Conservation (phyloP, 2,888 invertebrate species). For the Cantharis rustica region DNA sequence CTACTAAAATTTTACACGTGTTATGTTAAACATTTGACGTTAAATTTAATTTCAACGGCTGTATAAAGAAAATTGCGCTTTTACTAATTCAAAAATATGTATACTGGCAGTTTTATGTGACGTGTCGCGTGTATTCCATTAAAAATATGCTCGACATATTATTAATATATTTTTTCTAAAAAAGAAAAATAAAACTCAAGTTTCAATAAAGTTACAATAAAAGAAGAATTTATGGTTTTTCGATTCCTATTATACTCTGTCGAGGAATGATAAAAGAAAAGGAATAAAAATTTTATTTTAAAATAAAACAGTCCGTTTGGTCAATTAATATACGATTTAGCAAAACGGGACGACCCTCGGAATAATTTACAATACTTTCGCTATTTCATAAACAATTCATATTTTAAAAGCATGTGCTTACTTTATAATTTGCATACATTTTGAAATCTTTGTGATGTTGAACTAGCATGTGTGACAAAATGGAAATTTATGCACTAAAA, state of each 20-base stretch:
- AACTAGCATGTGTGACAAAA: slow-evolving; percentile 11
- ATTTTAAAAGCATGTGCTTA: slow-evolving; percentile 7
- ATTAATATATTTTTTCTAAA: neutral
- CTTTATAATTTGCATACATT: slow-evolving; percentile 8
- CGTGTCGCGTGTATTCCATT: neutral
- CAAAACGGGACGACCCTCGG: neutral
- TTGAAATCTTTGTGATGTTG: slow-evolving; percentile 1
- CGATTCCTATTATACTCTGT: neutral
- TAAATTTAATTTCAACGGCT: neutral
- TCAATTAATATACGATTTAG: neutral
- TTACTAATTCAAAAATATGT: neutral
- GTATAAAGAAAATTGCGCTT: neutral
- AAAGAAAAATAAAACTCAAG: neutral
- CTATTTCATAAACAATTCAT: neutral
- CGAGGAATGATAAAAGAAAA: neutral
- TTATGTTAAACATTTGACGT: neutral
- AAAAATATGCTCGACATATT: neutral
- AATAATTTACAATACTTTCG: neutral
- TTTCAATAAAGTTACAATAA: neutral
- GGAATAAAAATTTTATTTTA: neutral
- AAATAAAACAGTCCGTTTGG: neutral
- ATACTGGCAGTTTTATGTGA: neutral
- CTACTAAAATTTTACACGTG: neutral
- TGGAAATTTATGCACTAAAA: slow-evolving; percentile 11
- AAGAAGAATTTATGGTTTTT: neutral